Evolutionary conservation across 2,797 vertebrate genomes (phyloP).

Genomic region (Sebastiscus albofasciatus): DNA sequence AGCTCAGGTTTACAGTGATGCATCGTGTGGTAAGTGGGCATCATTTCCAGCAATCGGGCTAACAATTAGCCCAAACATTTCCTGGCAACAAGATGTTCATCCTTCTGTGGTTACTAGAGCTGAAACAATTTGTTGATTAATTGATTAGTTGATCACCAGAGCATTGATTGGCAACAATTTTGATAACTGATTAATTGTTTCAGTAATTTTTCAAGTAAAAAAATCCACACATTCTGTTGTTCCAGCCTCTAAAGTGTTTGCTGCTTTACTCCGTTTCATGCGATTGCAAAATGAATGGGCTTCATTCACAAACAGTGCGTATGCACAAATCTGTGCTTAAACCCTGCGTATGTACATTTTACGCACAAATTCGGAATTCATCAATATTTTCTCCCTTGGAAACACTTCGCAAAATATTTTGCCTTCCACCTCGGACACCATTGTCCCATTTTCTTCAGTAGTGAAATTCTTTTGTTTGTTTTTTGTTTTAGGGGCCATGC

Average conservation of each 20-base stretch:
- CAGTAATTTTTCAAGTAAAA: background rate
- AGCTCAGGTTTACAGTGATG: conserved; percentile 35
- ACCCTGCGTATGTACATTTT: too few species aligned
- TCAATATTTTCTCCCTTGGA: background rate
- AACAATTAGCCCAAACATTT: conserved; percentile 42
- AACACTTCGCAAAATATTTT: too few species aligned
- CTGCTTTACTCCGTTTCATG: background rate
- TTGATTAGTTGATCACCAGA: background rate
- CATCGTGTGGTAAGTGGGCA: conserved; percentile 19
- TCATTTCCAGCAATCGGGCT: conserved; percentile 47
- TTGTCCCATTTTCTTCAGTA: too few species aligned
- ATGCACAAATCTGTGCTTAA: too few species aligned
- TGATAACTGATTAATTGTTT: background rate
- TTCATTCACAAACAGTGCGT: too few species aligned
- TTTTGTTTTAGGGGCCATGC: too few species aligned
- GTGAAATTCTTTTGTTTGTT: too few species aligned
- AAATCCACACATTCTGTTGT: background rate
- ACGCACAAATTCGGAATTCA: background rate
- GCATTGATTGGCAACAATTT: background rate
- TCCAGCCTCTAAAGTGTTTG: background rate
- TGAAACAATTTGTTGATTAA: background rate
- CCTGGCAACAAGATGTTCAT: conserved; percentile 8
- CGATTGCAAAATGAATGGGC: background rate
- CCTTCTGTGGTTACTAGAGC: background rate
- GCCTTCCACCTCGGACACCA: too few species aligned